Conservation (phyloP, 2,888 invertebrate species). For the Agrotis ipsilon region DNA sequence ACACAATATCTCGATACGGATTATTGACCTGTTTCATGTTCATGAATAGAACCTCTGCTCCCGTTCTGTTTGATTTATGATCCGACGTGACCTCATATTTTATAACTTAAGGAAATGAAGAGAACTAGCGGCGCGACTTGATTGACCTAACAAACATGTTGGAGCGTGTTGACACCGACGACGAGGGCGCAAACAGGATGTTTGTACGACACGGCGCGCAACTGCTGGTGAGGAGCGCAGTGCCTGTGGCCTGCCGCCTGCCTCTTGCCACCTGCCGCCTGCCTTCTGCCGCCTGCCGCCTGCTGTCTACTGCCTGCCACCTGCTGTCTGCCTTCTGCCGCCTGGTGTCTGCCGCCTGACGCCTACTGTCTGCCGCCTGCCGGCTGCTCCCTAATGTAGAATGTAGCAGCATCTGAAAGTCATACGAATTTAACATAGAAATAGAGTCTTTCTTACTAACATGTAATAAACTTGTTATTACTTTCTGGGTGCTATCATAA, state of each 20-base stretch:
- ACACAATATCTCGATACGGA: neutral
- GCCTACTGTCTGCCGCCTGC: neutral
- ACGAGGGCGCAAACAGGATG: constrained; percentile 52
- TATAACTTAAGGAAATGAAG: constrained; percentile 26
- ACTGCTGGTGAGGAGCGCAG: neutral
- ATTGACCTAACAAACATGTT: constrained; percentile 38
- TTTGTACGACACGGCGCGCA: constrained; percentile 31
- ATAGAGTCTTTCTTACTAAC: neutral
- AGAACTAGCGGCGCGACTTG: constrained; percentile 13
- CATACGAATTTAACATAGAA: neutral
- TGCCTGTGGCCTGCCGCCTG: neutral
- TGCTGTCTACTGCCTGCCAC: neutral
- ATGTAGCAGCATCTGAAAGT: neutral
- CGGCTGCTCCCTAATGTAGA: neutral
- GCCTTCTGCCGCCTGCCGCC: neutral
- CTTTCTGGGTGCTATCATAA: no score
- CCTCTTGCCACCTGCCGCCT: no score
- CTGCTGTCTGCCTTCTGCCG: neutral
- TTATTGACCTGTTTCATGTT: constrained; percentile 19
- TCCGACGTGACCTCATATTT: constrained; percentile 21
- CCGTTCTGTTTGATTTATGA: constrained; percentile 29
- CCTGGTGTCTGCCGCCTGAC: neutral
- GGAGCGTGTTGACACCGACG: constrained; percentile 3
- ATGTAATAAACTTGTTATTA: no score
- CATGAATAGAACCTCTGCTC: constrained; percentile 20